Conservation (phyloP, 1,140 invertebrate species). For the Drosophila pseudoananassae region DNA sequence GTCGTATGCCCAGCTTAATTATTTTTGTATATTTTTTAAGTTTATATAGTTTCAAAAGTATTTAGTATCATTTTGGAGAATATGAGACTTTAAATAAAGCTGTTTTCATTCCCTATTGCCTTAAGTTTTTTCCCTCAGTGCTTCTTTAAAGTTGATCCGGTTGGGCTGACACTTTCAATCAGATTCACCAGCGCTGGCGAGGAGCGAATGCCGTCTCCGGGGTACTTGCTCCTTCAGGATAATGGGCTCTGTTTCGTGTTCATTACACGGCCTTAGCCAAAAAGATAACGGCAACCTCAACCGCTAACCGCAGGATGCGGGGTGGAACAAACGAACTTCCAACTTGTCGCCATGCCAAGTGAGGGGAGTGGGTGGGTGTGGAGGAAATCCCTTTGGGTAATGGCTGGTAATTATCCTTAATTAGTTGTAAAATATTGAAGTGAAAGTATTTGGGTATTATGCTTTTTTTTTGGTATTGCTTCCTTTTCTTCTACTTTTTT, state of each 20-base stretch:
- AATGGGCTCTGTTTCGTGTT: slow-evolving; percentile 19
- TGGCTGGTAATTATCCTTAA: slow-evolving; percentile 76
- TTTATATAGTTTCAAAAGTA: too few relatives aligned
- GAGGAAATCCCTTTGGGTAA: slow-evolving; percentile 59
- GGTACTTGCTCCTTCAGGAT: slow-evolving; percentile 2
- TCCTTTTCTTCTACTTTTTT: not conserved
- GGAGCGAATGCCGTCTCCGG: not conserved
- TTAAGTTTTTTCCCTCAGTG: not conserved
- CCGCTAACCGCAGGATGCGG: not conserved
- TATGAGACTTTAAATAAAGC: too few relatives aligned
- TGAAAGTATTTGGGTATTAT: slow-evolving; percentile 53
- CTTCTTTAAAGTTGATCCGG: not conserved
- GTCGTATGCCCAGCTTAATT: too few relatives aligned
- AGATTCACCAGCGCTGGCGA: slow-evolving; percentile 6
- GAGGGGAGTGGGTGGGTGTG: not conserved
- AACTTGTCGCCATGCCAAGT: slow-evolving; percentile 42
- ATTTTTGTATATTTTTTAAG: too few relatives aligned
- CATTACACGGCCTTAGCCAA: slow-evolving; percentile 28
- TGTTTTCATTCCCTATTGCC: too few relatives aligned
- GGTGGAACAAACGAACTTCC: slow-evolving; percentile 25
- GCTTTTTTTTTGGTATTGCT: not conserved
- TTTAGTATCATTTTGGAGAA: too few relatives aligned
- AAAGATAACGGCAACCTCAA: slow-evolving; percentile 19
- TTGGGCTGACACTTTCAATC: slow-evolving; percentile 7
- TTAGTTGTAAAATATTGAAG: slow-evolving; percentile 83